Evolutionary conservation across 2,888 invertebrate genomes (phyloP).

Genomic region (Muscina levida): DNA sequence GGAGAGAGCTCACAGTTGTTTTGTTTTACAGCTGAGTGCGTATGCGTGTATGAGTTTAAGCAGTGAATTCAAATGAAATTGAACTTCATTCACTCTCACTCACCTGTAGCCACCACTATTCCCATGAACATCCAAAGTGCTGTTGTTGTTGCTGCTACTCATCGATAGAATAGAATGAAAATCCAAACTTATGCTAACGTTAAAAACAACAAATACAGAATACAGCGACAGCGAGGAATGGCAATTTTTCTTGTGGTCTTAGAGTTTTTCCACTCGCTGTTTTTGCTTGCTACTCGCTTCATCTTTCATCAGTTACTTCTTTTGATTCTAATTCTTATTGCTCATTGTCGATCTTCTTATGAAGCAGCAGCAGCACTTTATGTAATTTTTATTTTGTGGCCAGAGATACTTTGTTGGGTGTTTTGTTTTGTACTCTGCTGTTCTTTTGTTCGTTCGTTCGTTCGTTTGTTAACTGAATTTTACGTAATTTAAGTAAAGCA

Average conservation of each 20-base stretch:
- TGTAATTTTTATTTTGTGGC: slow-evolving; percentile 9
- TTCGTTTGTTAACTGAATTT: no score
- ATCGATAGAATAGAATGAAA: slow-evolving; percentile 9
- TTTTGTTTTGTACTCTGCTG: slow-evolving; percentile 18
- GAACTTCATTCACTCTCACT: slow-evolving; percentile 75
- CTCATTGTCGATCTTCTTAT: background rate
- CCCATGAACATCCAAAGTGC: background rate
- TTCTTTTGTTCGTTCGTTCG: no score
- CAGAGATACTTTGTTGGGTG: background rate
- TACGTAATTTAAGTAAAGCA: slow-evolving; percentile 49
- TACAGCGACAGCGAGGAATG: background rate
- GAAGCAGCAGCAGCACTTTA: background rate
- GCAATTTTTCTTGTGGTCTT: slow-evolving; percentile 2
- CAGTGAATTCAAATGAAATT: slow-evolving; percentile 67
- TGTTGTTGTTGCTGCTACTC: background rate
- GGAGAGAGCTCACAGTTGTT: slow-evolving; percentile 25
- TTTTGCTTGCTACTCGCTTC: background rate
- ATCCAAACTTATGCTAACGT: slow-evolving; percentile 33
- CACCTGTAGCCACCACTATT: slow-evolving; percentile 63
- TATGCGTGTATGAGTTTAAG: slow-evolving; percentile 40
- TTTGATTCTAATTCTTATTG: slow-evolving; percentile 8
- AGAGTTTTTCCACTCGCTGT: background rate
- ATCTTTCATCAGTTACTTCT: slow-evolving; percentile 6
- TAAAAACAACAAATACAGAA: background rate
- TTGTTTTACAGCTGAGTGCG: slow-evolving; percentile 32